Evolutionary conservation across 2,888 invertebrate genomes (phyloP), one percentile per base, ranked within the genome.

Genomic region (Diarsia dahlii): DNA sequence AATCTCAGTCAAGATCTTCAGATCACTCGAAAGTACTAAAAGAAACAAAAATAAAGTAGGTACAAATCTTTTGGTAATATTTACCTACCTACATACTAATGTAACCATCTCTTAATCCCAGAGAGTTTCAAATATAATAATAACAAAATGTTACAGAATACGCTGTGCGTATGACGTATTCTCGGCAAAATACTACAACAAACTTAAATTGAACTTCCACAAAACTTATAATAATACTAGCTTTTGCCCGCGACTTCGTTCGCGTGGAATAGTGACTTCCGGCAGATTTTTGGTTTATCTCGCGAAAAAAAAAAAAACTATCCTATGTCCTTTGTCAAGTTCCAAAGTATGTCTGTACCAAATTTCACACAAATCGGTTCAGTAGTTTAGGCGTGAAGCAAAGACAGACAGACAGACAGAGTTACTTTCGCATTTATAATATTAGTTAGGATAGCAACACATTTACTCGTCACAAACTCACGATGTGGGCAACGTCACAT

Each of bases 181-280:
- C 77, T 71, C 56, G 13, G 64, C 70, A 72, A 75, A 76, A 85
- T 68, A 82, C 62, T 74, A 76, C 64, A 23, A 71, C 64, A 48
- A 86, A 84, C 75, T 78, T 80, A 48, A 84, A 84, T 79, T 45
- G 52, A 52, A 79, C 50, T 56, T 76, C 68, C 60, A 67, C 50
- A 64, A 75, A 82, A 85, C 70, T 83, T 81, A 13, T 67, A 81
- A 62, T 52, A 81, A 74, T 78, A 74, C n/a, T n/a, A n/a, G n/a
- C n/a, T n/a, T n/a, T n/a, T n/a, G n/a, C n/a, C n/a, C n/a, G n/a
- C n/a, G n/a, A n/a, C n/a, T n/a, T n/a, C n/a, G n/a, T n/a, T n/a
- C n/a, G n/a, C n/a, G n/a, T n/a, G n/a, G n/a, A n/a, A n/a, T n/a
- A n/a, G n/a, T n/a, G n/a, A n/a, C n/a, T n/a, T n/a, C n/a, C n/a